These are phyloP conservation scores for Lepidotrigona ventralis DNA, from an alignment of 1,140 invertebrate species.

Conservation along the genomic window DNA sequence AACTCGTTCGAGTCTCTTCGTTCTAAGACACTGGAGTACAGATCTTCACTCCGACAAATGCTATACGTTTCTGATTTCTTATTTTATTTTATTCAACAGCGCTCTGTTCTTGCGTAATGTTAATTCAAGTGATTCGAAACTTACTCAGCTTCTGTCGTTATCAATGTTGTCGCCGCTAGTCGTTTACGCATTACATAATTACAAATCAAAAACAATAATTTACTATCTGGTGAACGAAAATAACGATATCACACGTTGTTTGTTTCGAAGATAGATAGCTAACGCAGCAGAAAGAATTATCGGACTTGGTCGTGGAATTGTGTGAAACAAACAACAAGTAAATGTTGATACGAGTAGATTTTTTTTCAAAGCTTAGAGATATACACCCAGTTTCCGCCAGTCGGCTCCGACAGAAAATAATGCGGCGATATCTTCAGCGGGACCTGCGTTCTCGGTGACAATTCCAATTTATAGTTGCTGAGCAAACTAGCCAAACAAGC, in stretches of 20 bases:
- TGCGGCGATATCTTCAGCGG: conserved; percentile 47
- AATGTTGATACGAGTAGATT: too few relatives aligned
- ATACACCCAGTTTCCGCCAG: conserved; percentile 55
- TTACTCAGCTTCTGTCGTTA: neutral
- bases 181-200: too few relatives aligned
- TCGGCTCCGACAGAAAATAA: conserved; percentile 15
- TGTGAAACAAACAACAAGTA: neutral
- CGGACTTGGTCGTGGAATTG: neutral
- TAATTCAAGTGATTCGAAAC: neutral
- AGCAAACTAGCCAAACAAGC: conserved; percentile 49
- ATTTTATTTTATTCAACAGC: neutral
- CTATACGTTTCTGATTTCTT: neutral
- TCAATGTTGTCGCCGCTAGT: too few relatives aligned
- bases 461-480: conserved; percentile 54
- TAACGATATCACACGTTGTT: neutral
- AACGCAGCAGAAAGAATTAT: neutral
- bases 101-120: neutral
- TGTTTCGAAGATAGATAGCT: neutral
- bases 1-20: conserved; percentile 30
- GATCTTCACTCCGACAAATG: conserved; percentile 11
- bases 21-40: conserved; percentile 24
- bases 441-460: conserved; percentile 47
- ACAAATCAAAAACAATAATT: too few relatives aligned
- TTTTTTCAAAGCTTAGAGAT: conserved; percentile 3
- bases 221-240: too few relatives aligned